Evolutionary conservation across 2,888 invertebrate genomes (phyloP).

Genomic region (Heliconius cydno): DNA sequence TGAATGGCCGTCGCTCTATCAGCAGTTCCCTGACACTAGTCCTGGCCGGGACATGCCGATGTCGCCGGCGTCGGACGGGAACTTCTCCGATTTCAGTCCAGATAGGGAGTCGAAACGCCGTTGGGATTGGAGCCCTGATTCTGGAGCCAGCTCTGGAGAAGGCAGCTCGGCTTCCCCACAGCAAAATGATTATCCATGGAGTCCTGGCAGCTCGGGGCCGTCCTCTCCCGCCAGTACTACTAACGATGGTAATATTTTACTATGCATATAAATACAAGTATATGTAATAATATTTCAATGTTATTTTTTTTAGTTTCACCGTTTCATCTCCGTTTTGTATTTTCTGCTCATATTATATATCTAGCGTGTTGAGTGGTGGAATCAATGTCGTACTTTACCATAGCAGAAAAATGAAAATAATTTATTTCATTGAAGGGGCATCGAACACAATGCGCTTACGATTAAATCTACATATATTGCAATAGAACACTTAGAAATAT

Average conservation of each 20-base stretch:
- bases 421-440: neutral
- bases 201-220: slow-evolving; percentile 80
- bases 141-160: slow-evolving; percentile 69
- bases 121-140: slow-evolving; percentile 78
- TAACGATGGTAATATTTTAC: slow-evolving; percentile 60
- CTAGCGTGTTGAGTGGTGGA: neutral
- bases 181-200: slow-evolving; percentile 80
- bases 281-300: neutral
- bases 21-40: slow-evolving; percentile 60
- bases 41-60: slow-evolving; percentile 66
- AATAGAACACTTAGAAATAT: neutral
- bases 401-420: neutral
- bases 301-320: neutral
- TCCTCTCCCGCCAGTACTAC: slow-evolving; percentile 74
- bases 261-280: neutral
- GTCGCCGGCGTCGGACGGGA: slow-evolving; percentile 71
- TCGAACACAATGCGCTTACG: no score
- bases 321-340: neutral
- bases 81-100: slow-evolving; percentile 72
- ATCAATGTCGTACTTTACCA: neutral
- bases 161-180: slow-evolving; percentile 66
- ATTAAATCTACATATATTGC: neutral
- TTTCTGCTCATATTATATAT: neutral
- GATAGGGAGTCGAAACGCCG: slow-evolving; percentile 63
- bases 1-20: slow-evolving; percentile 65